Conservation (phyloP, 2,797 vertebrate genomes). For the Hozukius guyotensis region DNA sequence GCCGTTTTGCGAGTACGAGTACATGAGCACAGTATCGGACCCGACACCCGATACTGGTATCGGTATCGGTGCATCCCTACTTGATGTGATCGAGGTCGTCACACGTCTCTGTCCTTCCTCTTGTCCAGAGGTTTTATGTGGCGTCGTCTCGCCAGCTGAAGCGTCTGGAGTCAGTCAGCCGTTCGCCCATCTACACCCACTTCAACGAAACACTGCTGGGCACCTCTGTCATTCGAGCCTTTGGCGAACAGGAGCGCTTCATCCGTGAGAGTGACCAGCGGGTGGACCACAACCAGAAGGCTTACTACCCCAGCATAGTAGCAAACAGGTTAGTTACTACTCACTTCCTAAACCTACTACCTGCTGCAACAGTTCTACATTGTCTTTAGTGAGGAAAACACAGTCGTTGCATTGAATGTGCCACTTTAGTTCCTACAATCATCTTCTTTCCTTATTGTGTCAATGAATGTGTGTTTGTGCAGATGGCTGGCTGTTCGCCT, state of each 20-base stretch:
- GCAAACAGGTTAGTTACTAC: slow-evolving; percentile 88
- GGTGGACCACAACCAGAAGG: slow-evolving; percentile 95
- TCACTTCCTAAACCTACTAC: not conserved
- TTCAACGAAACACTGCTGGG: slow-evolving; percentile 95
- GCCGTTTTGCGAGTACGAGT: too few species aligned
- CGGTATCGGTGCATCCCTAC: too few species aligned
- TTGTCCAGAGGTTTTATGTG: slow-evolving; percentile 92
- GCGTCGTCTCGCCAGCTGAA: slow-evolving; percentile 95
- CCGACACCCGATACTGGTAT: too few species aligned
- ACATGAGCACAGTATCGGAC: too few species aligned
- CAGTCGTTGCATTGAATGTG: not conserved
- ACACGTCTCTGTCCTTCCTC: not conserved
- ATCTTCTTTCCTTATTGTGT: not conserved
- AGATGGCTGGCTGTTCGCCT: slow-evolving; percentile 95
- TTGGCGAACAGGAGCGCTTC: slow-evolving; percentile 91
- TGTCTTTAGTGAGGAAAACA: not conserved
- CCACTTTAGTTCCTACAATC: not conserved
- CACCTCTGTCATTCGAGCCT: slow-evolving; percentile 93
- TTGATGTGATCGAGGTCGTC: not conserved
- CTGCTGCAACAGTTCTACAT: not conserved
- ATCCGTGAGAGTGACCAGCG: slow-evolving; percentile 88
- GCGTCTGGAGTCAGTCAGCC: slow-evolving; percentile 93
- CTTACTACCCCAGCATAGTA: slow-evolving; percentile 94
- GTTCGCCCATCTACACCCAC: slow-evolving; percentile 95
- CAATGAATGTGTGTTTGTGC: slow-evolving; percentile 16